These are phyloP conservation scores for Dasyprocta punctata DNA, from an alignment of 2,113 vertebrate species.

Conservation along the genomic window DNA sequence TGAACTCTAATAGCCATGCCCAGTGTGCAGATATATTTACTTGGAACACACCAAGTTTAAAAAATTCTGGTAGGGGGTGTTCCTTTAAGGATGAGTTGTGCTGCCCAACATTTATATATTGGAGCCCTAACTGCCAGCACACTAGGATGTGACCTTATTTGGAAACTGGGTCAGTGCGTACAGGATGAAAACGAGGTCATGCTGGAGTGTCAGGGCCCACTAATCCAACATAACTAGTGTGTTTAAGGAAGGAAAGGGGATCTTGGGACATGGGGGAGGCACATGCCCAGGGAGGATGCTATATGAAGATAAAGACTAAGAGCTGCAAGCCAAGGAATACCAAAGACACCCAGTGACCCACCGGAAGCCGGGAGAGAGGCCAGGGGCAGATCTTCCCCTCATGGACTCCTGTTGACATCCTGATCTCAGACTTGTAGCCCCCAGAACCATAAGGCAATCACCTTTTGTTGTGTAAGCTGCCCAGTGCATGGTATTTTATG, in stretches of 20 bases:
- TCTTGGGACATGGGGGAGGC: not conserved
- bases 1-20: not conserved
- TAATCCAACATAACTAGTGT: not conserved
- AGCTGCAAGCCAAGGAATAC: not conserved
- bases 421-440: not conserved
- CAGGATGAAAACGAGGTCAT: not conserved
- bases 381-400: not conserved
- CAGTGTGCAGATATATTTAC: not conserved
- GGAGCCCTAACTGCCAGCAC: not conserved
- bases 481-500: not conserved
- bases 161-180: not conserved
- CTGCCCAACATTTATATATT: not conserved
- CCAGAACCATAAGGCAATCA: not conserved
- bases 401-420: not conserved
- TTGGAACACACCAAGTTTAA: not conserved
- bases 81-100: not conserved
- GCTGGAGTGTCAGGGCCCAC: no score
- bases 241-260: not conserved
- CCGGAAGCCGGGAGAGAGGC: not conserved
- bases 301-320: not conserved
- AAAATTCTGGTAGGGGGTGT: not conserved
- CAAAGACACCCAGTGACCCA: not conserved
- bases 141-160: not conserved
- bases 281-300: not conserved
- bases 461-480: not conserved